Evolutionary conservation across 2,888 invertebrate genomes (phyloP).

Genomic region (Leptopilina drosophilae): DNA sequence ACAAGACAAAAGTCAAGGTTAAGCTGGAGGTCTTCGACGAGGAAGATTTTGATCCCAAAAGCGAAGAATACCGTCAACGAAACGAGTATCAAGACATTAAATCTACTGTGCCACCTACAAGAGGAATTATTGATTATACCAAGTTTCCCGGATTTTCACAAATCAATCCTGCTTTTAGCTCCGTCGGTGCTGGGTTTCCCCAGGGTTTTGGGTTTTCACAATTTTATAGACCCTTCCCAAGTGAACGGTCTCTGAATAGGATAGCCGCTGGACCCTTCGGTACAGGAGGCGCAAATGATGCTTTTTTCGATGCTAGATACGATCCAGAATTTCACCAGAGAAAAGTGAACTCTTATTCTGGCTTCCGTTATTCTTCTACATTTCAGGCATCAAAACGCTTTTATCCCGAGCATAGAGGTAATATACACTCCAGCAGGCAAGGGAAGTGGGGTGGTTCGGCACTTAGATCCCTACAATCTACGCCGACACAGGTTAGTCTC

Average conservation of each 20-base stretch:
- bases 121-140: slow-evolving; percentile 54
- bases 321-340: slow-evolving; percentile 49
- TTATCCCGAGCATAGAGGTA: slow-evolving; percentile 61
- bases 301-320: slow-evolving; percentile 35
- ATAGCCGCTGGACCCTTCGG: slow-evolving; percentile 26
- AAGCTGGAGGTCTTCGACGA: slow-evolving; percentile 61
- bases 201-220: slow-evolving; percentile 61
- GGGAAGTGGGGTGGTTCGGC: slow-evolving; percentile 67
- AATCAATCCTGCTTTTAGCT: slow-evolving; percentile 51
- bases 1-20: slow-evolving; percentile 61
- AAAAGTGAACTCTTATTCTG: slow-evolving; percentile 44
- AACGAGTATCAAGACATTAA: slow-evolving; percentile 38
- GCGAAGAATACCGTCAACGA: not conserved
- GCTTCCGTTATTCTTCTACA: slow-evolving; percentile 59
- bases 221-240: slow-evolving; percentile 59
- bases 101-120: slow-evolving; percentile 7
- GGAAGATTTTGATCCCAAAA: not conserved
- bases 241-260: slow-evolving; percentile 12
- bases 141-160: slow-evolving; percentile 52
- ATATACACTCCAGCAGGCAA: slow-evolving; percentile 58
- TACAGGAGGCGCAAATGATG: slow-evolving; percentile 30
- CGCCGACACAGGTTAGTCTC: slow-evolving; percentile 65
- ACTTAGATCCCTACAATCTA: slow-evolving; percentile 63
- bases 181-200: slow-evolving; percentile 51
- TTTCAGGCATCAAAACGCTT: slow-evolving; percentile 57